Percentiles rank a stretch among this genome's conserved stretches.
Evolutionary conservation across 1,140 invertebrate species (phyloP).

Genomic region (Lerema accius): DNA sequence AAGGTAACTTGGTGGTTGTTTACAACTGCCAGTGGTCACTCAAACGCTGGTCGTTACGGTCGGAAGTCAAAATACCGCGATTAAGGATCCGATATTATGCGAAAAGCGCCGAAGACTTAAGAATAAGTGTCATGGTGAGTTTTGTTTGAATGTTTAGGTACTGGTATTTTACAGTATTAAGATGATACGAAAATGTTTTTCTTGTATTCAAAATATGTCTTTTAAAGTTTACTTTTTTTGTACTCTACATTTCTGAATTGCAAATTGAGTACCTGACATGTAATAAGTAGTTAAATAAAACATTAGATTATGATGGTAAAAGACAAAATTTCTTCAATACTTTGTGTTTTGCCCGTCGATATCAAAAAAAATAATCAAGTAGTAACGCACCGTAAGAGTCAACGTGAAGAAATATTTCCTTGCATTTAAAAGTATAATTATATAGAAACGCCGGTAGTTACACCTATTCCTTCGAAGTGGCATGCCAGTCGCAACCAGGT

Average conservation of each 20-base stretch:
- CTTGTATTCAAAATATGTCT: no score
- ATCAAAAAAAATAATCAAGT: no score
- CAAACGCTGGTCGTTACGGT: conserved; percentile 41
- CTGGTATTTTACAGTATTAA: background rate
- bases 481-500: conserved; percentile 44
- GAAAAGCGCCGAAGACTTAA: conserved; percentile 69
- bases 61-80: conserved; percentile 66
- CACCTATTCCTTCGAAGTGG: conserved; percentile 19
- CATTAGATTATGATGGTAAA: no score
- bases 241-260: no score
- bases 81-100: conserved; percentile 65
- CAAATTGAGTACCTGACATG: no score
- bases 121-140: conserved; percentile 68
- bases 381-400: background rate
- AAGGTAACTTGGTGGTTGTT: conserved; percentile 52
- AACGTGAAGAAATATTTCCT: background rate
- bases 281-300: no score
- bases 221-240: no score
- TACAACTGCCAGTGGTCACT: conserved; percentile 62
- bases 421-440: conserved; percentile 30
- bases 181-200: no score
- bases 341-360: no score
- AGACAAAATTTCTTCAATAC: no score
- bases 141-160: conserved; percentile 3
- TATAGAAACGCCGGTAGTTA: conserved; percentile 12